Evolutionary conservation across 1,140 invertebrate genomes (phyloP), one percentile per base, ranked within the genome.

Genomic region (Periplaneta americana): DNA sequence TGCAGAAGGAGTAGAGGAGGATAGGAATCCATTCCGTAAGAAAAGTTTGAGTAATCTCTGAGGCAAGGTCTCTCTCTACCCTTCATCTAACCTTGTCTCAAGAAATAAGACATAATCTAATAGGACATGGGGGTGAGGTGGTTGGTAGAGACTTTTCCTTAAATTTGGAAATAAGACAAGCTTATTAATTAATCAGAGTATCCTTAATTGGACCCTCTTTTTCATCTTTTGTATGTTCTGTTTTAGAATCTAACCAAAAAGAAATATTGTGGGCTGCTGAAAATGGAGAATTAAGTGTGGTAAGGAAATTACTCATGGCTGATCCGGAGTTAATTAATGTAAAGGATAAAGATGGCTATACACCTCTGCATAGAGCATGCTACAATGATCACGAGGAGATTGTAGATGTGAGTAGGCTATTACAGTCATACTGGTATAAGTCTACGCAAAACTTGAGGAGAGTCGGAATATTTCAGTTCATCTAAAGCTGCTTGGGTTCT

Each of bases 301-400:
- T 97, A 0, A 89, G 91, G 80, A 88, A 90, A 83, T 87, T 98
- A 57, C 82, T 98, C 0, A 84, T 86, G 18, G 85, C 89, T 81
- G 90, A 96, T 87, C 88, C 90, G 0, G 85, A 87, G 3, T 88
- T 97, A 35, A 89, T 98, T 0, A 88, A 93, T 87, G 91, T 91
- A 13, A 88, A 85, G 34, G 98, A 99, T 88, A 90, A 91, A 80
- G 98, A 99, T 91, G 93, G 94, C 0, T 99, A 99, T 85, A 97
- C 96, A 17, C 95, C 96, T 0, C 88, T 98, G 36, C 97, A 98
- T 84, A 89, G 98, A 87, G 97, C 98, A n/a, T 94, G 94, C 82
- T 99, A 99, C 86, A 95, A 94, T 83, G 95, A 97, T 86, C 94
- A 98, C 86, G 80, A 93, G 13, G 91, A 95, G 79, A 90, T 96